Base-by-base conservation (phyloP, 2,888 invertebrate species). In the Margaritifera margaritifera region DNA sequence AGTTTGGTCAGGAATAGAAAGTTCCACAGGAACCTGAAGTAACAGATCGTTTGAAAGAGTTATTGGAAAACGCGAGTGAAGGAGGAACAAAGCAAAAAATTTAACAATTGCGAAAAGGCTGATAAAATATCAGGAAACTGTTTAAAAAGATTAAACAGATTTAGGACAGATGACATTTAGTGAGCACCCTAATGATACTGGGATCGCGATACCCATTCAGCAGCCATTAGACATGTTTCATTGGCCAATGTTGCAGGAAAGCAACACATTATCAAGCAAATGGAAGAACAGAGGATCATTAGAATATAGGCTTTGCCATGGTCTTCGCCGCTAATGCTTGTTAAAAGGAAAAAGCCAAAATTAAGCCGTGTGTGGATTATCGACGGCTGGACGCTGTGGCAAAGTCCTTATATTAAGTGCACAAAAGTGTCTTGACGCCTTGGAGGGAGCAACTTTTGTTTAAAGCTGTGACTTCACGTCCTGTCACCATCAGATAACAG, bases 351-450 rank as follows among this genome's bases (percentile, higher is more conserved):
- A 54, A 60, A 59, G 66, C 70, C n/a, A 66, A 68, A 53, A 54
- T 72, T 5, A 56, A 70, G 51, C 66, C 71, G 22, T 66, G 70
- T 56, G 67, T 74, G 0, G 74, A 72, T 55, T 72, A 72, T 57
- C 42, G 77, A 42, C 54, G 57, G n/a, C 20, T 77, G 4, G 74
- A 74, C 50, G 53, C 57, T n/a, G n/a, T n/a, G n/a, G n/a, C n/a
- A n/a, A n/a, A n/a, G n/a, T n/a, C n/a, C n/a, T n/a, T n/a, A n/a
- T n/a, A n/a, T n/a, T n/a, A n/a, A n/a, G n/a, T n/a, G n/a, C n/a
- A n/a, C n/a, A n/a, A n/a, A n/a, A n/a, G n/a, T n/a, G n/a, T n/a
- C n/a, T n/a, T n/a, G n/a, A n/a, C n/a, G n/a, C n/a, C n/a, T n/a
- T n/a, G n/a, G n/a, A n/a, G n/a, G n/a, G n/a, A n/a, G n/a, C n/a